Percentiles rank a stretch among this genome's conserved stretches.
Evolutionary conservation across 2,797 vertebrate species (phyloP).

Genomic region (Morelia viridis): DNA sequence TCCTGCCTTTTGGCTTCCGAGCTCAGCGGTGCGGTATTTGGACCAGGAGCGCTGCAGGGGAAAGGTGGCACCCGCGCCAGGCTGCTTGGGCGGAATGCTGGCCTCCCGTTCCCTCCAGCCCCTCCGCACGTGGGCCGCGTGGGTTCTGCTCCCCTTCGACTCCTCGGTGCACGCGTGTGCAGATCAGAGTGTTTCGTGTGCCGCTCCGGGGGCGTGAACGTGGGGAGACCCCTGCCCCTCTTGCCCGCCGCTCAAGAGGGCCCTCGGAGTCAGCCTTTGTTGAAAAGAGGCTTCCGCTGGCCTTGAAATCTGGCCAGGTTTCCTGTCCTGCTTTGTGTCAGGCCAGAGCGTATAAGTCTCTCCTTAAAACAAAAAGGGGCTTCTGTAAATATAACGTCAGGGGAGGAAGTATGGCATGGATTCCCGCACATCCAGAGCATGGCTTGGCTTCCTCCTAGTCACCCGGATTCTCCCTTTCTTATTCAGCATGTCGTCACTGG

Average conservation of each 20-base stretch:
- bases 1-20: slow-evolving; percentile 39
- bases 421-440: neutral
- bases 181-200: rapidly evolving
- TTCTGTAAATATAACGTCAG: neutral
- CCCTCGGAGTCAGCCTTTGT: neutral
- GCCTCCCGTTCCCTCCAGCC: too few species aligned
- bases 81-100: neutral
- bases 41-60: slow-evolving; percentile 61
- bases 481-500: neutral
- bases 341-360: too few species aligned
- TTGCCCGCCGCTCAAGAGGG: neutral
- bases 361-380: neutral
- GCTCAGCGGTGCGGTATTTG: slow-evolving; percentile 66
- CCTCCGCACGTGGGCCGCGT: too few species aligned
- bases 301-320: neutral
- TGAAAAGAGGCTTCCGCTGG: neutral
- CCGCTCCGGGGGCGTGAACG: neutral
- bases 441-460: neutral
- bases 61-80: slow-evolving; percentile 17
- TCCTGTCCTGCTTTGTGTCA: neutral
- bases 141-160: neutral
- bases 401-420: neutral
- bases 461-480: neutral
- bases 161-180: neutral
- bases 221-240: slow-evolving; percentile 50